Evolutionary conservation across 2,797 vertebrate genomes (phyloP), one percentile per base, ranked within the genome.

Genomic region (Neomorphus geoffroyi): DNA sequence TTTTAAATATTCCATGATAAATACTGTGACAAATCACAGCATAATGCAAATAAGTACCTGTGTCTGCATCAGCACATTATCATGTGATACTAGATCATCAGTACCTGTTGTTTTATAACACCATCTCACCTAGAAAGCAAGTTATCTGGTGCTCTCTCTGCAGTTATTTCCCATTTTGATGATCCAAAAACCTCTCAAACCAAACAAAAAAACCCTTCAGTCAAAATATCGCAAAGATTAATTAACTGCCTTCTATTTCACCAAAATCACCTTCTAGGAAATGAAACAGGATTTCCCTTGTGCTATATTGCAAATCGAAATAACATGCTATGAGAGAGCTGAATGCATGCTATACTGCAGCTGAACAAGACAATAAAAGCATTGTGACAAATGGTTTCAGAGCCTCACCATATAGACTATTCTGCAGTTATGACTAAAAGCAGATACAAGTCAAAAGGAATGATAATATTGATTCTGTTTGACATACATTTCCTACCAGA

Each of bases 381-480:
- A 43, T 57, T 75, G 67, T 66, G 71, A 95, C 67, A 87, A 92
- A 87, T 3, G 5, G 53, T 37, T 88, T 86, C 69, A 50, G 50
- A 51, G 75, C 66, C 79, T 80, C 22, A 69, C 22, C 69, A 66
- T 39, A 90, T 28, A 67, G 28, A 77, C 51, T 58, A 6, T 17
- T 88, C 79, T 33, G 53, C 27, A 84, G 86, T 70, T 84, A 66
- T 43, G 64, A 75, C 62, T 90, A 92, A 74, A 93, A 94, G 88
- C 91, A 95, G 71, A 84, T 28, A 57, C 72, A 80, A 91, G 64
- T 62, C 62, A 86, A 91, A 91, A 92, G 65, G 79, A 93, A 88
- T 62, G 33, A 72, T 50, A 80, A 87, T 67, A 93, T 75, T 94
- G 64, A 88, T 92, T 86, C 77, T 94, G 66, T 51, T 79, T 72